Evolutionary conservation across 2,797 vertebrate species (phyloP), one percentile per base, ranked within the genome.

Genomic region (Sebastes goodei): DNA sequence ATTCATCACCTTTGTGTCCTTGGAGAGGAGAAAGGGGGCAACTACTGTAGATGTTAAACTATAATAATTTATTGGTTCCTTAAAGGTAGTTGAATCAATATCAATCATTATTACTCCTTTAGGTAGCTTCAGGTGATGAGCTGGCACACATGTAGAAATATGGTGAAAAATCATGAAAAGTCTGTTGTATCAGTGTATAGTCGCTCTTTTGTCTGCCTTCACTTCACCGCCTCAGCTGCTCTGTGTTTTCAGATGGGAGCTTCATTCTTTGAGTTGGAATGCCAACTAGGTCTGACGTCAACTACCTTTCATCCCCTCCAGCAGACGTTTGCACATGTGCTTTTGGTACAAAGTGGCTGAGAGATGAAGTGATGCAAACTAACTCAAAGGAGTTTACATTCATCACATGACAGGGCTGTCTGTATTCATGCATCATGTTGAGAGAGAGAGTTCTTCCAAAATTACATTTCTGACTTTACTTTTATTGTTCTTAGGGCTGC

Each of bases 231-330:
- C 65, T 49, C 52, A 71, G 75, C 75, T 78, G 82, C 77, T 84
- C 66, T 77, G 77, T 57, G 46, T 46, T 77, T 77, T 83, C 68
- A 85, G 82, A 82, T 25, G 42, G 67, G 60, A 83, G 66, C 78
- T 60, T 68, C 75, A 23, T 85, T 84, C 84, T 85, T 1, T 66
- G 75, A 89, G 90, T 92, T 93, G 92, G 87, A 91, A 92, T 93
- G 88, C 86, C 90, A 92, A 90, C 91, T 74, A 20, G 32, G 12
- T 59, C 57, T 92, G 92, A 93, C 85, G 82, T 93, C 89, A 89
- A 33, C 32, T 69, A 82, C 76, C 88, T 91, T 91, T 88, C 71
- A 85, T 83, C 87, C 46, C 71, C 78, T 70, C 78, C 76, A 67
- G 71, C 71, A 74, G 42, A 85, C 46, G 23, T 52, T 20, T 17